Conservation (phyloP, 92 coral and sea anemone species). For the Zoanthus sansibaricus region DNA sequence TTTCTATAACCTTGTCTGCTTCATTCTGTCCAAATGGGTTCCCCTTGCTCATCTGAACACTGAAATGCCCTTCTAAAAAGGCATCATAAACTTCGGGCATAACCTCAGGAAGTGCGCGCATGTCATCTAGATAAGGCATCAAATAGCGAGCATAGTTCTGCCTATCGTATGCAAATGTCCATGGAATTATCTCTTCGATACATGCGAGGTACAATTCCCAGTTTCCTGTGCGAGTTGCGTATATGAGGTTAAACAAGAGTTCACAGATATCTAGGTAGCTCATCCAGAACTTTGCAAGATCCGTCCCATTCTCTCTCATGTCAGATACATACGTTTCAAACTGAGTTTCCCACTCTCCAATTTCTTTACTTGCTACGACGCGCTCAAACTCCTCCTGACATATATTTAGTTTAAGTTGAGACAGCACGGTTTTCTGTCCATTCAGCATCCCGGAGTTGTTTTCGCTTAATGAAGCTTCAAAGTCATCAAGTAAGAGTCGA, state of each 20-base stretch:
- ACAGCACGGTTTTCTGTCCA: neutral
- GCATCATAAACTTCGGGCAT: constrained; percentile 61
- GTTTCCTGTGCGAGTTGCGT: constrained; percentile 48
- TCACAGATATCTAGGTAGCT: constrained; percentile 11
- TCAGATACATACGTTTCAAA: constrained; percentile 30
- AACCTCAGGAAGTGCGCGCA: constrained; percentile 39
- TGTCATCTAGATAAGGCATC: constrained; percentile 50
- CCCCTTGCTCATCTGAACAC: constrained; percentile 50
- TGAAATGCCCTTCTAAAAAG: constrained; percentile 50
- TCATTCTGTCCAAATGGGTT: constrained; percentile 66
- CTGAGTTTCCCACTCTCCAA: neutral
- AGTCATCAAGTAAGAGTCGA: constrained; percentile 1
- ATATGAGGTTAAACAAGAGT: constrained; percentile 41
- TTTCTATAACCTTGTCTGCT: constrained; percentile 47
- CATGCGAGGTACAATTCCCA: constrained; percentile 59
- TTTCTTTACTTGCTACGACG: neutral
- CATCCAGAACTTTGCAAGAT: neutral
- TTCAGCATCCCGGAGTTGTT: neutral
- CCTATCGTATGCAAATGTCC: constrained; percentile 56
- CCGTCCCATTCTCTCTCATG: neutral
- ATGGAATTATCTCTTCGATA: constrained; percentile 51
- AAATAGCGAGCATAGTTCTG: constrained; percentile 58
- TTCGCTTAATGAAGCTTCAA: constrained; percentile 27
- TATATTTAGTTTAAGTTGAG: constrained; percentile 30
- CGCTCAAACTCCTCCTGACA: constrained; percentile 9